phyloP scores from a whole-genome alignment of 2,113 vertebrate genomes.

The Myanophis thanlyinensis region DNA sequence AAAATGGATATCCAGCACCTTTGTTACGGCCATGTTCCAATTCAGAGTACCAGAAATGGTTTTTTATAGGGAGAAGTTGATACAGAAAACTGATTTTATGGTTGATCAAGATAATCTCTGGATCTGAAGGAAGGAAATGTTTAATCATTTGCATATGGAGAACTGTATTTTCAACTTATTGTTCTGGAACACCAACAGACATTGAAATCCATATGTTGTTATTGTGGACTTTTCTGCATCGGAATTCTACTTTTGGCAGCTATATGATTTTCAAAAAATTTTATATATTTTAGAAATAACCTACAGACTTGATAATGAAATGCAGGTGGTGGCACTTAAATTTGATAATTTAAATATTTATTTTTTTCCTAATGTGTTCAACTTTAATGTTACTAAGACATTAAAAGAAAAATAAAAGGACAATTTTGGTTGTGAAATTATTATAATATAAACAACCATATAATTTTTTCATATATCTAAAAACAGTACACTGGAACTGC shows the following conservation, averaged over 20 bases:
- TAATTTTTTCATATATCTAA: slow-evolving; percentile 10
- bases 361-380: slow-evolving; percentile 60
- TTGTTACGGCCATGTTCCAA: slow-evolving; percentile 77
- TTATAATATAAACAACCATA: background rate
- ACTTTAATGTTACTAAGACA: slow-evolving; percentile 5
- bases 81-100: background rate
- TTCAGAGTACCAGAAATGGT: slow-evolving; percentile 84
- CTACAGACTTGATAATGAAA: slow-evolving; percentile 42
- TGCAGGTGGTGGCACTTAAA: slow-evolving; percentile 60
- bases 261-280: slow-evolving; percentile 44
- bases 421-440: slow-evolving; percentile 27
- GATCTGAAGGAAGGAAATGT: slow-evolving; percentile 12
- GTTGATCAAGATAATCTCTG: slow-evolving; percentile 8
- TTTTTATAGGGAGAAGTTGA: slow-evolving; percentile 83
- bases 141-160: slow-evolving; percentile 42
- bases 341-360: slow-evolving; percentile 52
- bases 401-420: slow-evolving; percentile 27
- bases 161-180: slow-evolving; percentile 42
- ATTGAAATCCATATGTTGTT: slow-evolving; percentile 31
- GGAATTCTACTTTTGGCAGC: slow-evolving; percentile 47
- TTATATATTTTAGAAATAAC: slow-evolving; percentile 45
- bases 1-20: slow-evolving; percentile 73
- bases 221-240: slow-evolving; percentile 28
- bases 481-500: slow-evolving; percentile 24
- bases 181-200: slow-evolving; percentile 40